phyloP scores from a whole-genome alignment of 2,888 invertebrate genomes.

The Flabesymbios commensalis region DNA sequence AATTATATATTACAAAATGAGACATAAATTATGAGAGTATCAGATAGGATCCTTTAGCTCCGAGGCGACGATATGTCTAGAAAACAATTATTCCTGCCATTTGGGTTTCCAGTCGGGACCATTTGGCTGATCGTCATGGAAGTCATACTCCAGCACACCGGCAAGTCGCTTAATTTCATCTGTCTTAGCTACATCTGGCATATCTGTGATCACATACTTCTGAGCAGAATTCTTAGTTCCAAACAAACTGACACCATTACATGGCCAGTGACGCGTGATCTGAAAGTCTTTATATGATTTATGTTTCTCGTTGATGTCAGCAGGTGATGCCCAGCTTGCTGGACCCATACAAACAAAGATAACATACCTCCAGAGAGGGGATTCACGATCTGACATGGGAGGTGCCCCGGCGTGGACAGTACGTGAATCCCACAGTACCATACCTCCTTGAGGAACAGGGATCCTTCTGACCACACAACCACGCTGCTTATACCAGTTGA shows the following conservation, averaged over 20 bases:
- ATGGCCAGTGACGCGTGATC: slow-evolving; percentile 48
- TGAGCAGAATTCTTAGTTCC: too few relatives aligned
- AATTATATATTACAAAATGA: too few relatives aligned
- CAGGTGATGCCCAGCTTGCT: slow-evolving; percentile 43
- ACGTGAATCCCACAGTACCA: slow-evolving; percentile 53
- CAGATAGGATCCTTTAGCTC: too few relatives aligned
- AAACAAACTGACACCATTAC: slow-evolving; percentile 36
- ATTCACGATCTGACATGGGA: slow-evolving; percentile 39
- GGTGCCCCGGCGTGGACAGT: slow-evolving; percentile 49
- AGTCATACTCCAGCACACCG: slow-evolving; percentile 17
- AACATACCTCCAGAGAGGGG: slow-evolving; percentile 46
- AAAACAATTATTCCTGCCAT: too few relatives aligned
- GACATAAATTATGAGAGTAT: too few relatives aligned
- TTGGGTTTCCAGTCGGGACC: too few relatives aligned
- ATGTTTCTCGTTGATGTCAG: slow-evolving; percentile 40
- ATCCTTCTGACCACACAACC: slow-evolving; percentile 41
- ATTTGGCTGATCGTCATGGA: slow-evolving; percentile 18
- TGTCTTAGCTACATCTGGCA: slow-evolving; percentile 37
- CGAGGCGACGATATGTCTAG: too few relatives aligned
- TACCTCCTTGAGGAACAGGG: slow-evolving; percentile 48
- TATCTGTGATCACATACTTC: slow-evolving; percentile 5
- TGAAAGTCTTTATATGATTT: slow-evolving; percentile 39
- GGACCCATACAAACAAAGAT: slow-evolving; percentile 51
- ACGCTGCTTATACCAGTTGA: slow-evolving; percentile 35
- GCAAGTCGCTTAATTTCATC: slow-evolving; percentile 30